phyloP scores from a whole-genome alignment of 2,113 vertebrate genomes.

The Daboia siamensis region DNA sequence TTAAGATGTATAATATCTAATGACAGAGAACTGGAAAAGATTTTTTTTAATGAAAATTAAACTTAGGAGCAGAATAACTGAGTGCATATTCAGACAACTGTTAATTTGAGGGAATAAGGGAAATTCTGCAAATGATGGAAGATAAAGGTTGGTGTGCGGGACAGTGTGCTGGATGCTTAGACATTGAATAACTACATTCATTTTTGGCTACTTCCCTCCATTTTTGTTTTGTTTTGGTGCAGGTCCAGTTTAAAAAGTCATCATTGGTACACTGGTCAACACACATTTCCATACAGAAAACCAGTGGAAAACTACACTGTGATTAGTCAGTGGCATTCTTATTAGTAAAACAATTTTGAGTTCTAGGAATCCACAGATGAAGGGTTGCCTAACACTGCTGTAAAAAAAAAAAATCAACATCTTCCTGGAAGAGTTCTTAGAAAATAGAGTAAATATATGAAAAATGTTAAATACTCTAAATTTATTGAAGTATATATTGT shows the following conservation, averaged over 20 bases:
- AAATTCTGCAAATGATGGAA: slow-evolving; percentile 50
- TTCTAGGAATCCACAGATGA: background rate
- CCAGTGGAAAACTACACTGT: background rate
- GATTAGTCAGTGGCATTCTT: background rate
- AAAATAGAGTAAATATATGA: slow-evolving; percentile 2
- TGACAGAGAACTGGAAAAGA: slow-evolving; percentile 72
- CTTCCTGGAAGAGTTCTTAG: background rate
- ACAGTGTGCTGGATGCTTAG: background rate
- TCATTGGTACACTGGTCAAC: background rate
- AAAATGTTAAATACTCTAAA: slow-evolving; percentile 57
- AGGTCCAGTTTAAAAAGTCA: background rate
- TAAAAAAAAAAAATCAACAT: background rate
- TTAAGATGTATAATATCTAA: slow-evolving; percentile 78
- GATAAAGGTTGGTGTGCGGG: slow-evolving; percentile 27
- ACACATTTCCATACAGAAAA: background rate
- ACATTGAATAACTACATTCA: background rate
- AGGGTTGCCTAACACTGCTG: background rate
- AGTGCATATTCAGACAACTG: slow-evolving; percentile 66
- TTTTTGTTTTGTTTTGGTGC: background rate
- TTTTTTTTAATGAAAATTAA: slow-evolving; percentile 59
- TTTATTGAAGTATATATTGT: slow-evolving; percentile 73
- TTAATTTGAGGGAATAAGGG: slow-evolving; percentile 35
- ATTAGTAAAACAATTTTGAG: background rate
- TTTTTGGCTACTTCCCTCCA: background rate
- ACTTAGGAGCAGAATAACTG: slow-evolving; percentile 67